These are phyloP conservation scores for Macropis europaea DNA, from an alignment of 2,888 invertebrate genomes.

Conservation along the genomic window DNA sequence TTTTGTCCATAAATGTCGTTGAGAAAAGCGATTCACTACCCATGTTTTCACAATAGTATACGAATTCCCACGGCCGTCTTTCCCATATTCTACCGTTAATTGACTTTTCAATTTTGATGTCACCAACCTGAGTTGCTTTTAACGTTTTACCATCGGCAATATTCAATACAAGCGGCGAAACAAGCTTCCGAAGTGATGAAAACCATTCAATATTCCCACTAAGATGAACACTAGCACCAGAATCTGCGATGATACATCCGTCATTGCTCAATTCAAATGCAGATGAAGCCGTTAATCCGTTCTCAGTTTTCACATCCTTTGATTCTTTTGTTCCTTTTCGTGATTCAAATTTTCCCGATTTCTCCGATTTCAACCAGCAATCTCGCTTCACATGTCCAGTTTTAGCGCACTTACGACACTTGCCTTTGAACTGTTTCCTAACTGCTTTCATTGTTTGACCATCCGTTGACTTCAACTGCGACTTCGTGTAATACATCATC, in stretches of 20 bases:
- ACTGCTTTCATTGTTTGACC: background rate
- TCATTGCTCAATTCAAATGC: background rate
- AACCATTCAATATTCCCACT: conserved; percentile 25
- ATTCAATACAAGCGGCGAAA: conserved; percentile 10
- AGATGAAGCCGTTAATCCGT: conserved; percentile 1
- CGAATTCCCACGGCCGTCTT: conserved; percentile 15
- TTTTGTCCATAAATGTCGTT: conserved; percentile 28
- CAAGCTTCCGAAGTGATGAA: conserved; percentile 7
- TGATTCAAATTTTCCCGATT: background rate
- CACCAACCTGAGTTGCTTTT: conserved; percentile 23
- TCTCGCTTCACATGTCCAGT: conserved; percentile 2
- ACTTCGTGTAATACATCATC: conserved; percentile 6
- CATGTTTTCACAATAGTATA: conserved; percentile 24
- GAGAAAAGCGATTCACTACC: conserved; percentile 21
- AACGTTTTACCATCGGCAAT: conserved; percentile 9
- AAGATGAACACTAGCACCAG: conserved; percentile 25
- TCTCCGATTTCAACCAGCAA: conserved; percentile 7
- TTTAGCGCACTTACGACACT: conserved; percentile 25
- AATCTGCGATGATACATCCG: conserved; percentile 14
- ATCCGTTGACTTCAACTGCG: background rate
- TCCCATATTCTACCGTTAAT: conserved; percentile 4
- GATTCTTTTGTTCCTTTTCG: background rate
- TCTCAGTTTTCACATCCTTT: background rate
- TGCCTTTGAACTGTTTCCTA: conserved; percentile 9
- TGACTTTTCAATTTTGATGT: conserved; percentile 20